Evolutionary conservation across 1,140 invertebrate genomes (phyloP).

Genomic region (Reticulitermes speratus): DNA sequence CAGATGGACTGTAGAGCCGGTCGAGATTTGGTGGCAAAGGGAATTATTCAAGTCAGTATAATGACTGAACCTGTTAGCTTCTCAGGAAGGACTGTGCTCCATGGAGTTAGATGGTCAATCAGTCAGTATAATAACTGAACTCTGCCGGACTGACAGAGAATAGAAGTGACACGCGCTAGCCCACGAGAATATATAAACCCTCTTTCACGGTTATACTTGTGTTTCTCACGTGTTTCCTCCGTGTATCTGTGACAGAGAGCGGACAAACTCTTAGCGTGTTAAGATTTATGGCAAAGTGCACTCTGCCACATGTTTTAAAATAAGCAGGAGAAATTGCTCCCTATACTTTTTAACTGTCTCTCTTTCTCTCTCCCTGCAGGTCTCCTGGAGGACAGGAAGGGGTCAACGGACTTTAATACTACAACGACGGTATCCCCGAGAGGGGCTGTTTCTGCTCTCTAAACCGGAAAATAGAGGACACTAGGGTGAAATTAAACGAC

Average conservation of each 20-base stretch:
- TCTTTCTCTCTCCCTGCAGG: too few relatives aligned
- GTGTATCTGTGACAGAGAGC: background rate
- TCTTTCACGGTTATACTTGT: background rate
- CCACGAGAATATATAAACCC: background rate
- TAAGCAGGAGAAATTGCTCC: background rate
- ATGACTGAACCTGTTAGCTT: too few relatives aligned
- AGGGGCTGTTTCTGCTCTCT: background rate
- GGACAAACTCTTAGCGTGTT: background rate
- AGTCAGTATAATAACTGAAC: too few relatives aligned
- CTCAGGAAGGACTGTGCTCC: too few relatives aligned
- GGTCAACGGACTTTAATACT: background rate
- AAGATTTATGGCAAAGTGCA: constrained; percentile 4
- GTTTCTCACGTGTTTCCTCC: background rate
- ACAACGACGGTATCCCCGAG: background rate
- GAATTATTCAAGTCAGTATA: too few relatives aligned
- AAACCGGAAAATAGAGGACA: background rate
- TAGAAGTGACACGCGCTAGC: background rate
- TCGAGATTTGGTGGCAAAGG: too few relatives aligned
- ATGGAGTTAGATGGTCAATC: too few relatives aligned
- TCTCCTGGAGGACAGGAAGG: background rate
- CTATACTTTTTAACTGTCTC: background rate
- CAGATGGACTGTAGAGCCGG: too few relatives aligned
- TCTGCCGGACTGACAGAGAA: too few relatives aligned
- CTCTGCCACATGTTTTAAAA: background rate
- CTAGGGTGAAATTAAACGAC: background rate